Evolutionary conservation across 2,113 vertebrate species (phyloP).

Genomic region (Rhea pennata): DNA sequence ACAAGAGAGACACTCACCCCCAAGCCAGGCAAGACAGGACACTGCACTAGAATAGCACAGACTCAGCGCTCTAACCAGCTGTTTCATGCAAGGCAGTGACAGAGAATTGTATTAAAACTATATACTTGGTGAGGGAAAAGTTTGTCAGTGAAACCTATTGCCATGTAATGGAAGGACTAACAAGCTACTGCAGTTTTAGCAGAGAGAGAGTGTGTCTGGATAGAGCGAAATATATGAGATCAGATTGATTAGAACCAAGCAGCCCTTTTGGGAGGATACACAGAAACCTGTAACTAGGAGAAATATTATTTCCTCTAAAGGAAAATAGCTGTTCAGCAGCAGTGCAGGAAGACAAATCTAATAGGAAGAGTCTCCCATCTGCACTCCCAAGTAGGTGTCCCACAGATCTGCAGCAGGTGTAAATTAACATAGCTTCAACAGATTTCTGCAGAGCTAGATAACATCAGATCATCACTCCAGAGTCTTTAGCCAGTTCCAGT

Average conservation of each 20-base stretch:
- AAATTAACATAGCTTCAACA: not conserved
- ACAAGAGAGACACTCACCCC: not conserved
- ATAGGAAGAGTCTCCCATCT: constrained; percentile 5
- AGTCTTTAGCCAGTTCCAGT: not conserved
- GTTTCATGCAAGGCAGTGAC: not conserved
- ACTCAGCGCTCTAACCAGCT: not conserved
- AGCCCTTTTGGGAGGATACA: not conserved
- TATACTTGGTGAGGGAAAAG: not conserved
- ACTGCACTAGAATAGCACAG: not conserved
- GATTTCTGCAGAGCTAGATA: not conserved
- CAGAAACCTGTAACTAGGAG: not conserved
- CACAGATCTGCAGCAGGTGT: not conserved
- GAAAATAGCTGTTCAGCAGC: not conserved
- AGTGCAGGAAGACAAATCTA: not conserved
- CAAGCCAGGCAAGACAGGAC: not conserved
- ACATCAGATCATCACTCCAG: not conserved
- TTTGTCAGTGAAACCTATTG: not conserved
- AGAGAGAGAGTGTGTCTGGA: not conserved
- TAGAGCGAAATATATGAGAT: not conserved
- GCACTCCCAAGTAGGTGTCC: not conserved
- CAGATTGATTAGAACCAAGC: not conserved
- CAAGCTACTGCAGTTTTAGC: not conserved
- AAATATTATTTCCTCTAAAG: not conserved
- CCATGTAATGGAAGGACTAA: not conserved
- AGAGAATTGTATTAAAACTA: not conserved